Base-by-base conservation (phyloP, 2,888 invertebrate species). In the Tholera decimalis region DNA sequence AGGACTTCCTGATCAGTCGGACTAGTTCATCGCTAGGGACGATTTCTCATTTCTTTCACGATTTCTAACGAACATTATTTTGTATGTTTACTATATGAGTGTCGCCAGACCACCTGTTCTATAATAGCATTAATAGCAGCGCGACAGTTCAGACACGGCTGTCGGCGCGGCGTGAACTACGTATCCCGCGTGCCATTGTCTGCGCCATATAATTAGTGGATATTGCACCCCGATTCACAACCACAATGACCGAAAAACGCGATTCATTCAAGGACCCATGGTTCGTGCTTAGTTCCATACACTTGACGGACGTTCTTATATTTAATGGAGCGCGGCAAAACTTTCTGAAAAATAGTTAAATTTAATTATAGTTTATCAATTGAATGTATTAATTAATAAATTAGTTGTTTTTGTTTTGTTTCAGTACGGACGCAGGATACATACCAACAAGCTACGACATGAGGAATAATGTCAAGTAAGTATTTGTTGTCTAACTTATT, bases 361-460 rank as follows among this genome's bases (percentile, higher is more conserved):
- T 11, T 43, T 24, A 22, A 5, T 33, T 33, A 5, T 39, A 30
- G 4, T 39, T 28, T 51, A 24, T 33, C 35, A 13, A 6, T 33
- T 11, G 26, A 9, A 41, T 53, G 11, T 22, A 41, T 54, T 2
- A 41, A 20, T 47, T 2, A 41, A 20, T 47, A 35, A 24, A 47
- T 18, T 20, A n/a, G 3, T 46, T 6, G n/a, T 50, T 0, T 35
- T 2, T 63, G n/a, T 75, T 86, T 86, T 89, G 84, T 88, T 93
- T 81, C 93, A 95, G 95, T 91, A 92, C 86, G 82, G 93, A 93
- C 86, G 91, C 91, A 73, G 94, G 93, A 73, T 94, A 93, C 73
- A 92, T 89, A 57, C 75, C 92, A 22, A 88, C 93, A n/a, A 93
- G 88, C 85, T 93, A 91, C 89, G 91, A 90, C 82, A 95, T 94